Conservation (phyloP, 2,888 invertebrate genomes). For the Tipula lateralis region DNA sequence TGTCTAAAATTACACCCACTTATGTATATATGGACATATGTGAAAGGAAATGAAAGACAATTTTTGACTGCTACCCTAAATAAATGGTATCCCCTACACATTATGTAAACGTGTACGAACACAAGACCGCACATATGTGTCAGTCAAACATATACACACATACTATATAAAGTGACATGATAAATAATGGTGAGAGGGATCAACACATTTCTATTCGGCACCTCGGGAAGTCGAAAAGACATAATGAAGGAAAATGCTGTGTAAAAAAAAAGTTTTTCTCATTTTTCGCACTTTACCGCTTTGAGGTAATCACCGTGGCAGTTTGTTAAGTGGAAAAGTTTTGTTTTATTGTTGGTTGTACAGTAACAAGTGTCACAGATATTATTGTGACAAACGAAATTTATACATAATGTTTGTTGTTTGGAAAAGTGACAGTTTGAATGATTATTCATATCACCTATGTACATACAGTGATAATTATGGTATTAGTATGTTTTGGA, state of each 20-base stretch:
- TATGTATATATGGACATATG: no score
- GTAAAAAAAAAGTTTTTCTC: background rate
- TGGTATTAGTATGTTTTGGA: background rate
- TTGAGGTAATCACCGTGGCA: slow-evolving; percentile 6
- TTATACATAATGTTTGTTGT: background rate
- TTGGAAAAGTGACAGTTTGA: background rate
- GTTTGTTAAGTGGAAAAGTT: background rate
- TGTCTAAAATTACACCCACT: background rate
- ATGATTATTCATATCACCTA: background rate
- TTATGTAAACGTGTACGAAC: background rate
- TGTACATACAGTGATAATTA: no score
- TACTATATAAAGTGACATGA: background rate
- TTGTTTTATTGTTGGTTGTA: slow-evolving; percentile 7
- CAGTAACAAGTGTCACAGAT: background rate
- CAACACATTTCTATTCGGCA: background rate
- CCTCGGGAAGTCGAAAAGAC: background rate
- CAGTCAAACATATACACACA: background rate
- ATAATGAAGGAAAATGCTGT: background rate
- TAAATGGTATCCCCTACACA: background rate
- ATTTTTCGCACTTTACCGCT: background rate
- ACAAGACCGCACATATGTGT: background rate
- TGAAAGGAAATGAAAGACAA: background rate
- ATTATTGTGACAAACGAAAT: background rate
- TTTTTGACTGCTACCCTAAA: background rate
- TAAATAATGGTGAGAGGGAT: background rate